These are phyloP conservation scores for Enhydra lutris DNA, from an alignment of 2,113 vertebrate genomes.

Conservation along the genomic window DNA sequence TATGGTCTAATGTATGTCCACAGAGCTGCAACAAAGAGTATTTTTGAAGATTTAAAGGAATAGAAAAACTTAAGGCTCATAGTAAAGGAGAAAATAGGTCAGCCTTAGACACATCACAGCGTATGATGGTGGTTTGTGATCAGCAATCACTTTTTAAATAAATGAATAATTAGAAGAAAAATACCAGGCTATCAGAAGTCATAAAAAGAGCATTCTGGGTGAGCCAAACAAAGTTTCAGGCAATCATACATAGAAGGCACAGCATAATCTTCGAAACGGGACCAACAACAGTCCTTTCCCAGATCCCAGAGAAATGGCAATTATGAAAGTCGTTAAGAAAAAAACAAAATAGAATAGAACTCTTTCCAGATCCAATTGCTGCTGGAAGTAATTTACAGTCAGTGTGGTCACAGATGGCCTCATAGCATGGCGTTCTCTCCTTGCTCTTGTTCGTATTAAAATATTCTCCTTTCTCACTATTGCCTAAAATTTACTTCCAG, in stretches of 20 bases:
- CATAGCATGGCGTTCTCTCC: background rate
- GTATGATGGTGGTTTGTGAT: background rate
- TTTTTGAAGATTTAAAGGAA: background rate
- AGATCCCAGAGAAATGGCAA: background rate
- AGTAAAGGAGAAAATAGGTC: background rate
- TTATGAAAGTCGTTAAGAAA: background rate
- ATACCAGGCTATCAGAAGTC: background rate
- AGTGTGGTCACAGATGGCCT: background rate
- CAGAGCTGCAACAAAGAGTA: background rate
- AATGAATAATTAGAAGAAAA: background rate
- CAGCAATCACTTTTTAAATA: background rate
- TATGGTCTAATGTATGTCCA: background rate
- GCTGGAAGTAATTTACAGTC: background rate
- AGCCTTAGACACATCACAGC: background rate
- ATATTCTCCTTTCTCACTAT: background rate
- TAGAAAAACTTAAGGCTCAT: background rate
- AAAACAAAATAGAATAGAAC: background rate
- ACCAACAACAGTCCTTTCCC: background rate
- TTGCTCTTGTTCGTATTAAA: background rate
- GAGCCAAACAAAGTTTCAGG: background rate
- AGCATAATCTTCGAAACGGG: background rate
- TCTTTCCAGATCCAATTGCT: background rate
- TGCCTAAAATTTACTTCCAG: background rate
- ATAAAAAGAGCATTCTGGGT: background rate
- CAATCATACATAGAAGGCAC: background rate